Evolutionary conservation across 2,888 invertebrate species (phyloP).

Genomic region (Petrophora chlorosata): DNA sequence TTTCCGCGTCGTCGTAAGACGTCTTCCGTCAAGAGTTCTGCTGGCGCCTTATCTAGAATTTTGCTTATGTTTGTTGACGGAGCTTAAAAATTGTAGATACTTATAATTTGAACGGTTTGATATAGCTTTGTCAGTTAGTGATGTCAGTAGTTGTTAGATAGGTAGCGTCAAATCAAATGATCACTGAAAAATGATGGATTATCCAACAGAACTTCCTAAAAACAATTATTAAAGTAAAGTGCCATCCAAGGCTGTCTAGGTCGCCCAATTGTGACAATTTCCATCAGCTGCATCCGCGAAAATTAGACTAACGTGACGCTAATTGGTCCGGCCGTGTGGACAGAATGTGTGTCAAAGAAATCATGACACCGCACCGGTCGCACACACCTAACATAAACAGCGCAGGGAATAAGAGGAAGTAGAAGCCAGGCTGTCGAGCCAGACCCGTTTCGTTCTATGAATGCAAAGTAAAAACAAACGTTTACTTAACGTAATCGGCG

Average conservation of each 20-base stretch:
- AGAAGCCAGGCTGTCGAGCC: not conserved
- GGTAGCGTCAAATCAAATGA: too few species aligned
- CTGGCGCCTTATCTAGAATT: too few species aligned
- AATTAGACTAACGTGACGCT: constrained; percentile 2
- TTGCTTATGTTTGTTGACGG: too few species aligned
- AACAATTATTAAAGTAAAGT: constrained; percentile 1
- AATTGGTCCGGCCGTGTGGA: constrained; percentile 1
- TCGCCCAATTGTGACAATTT: constrained; percentile 11
- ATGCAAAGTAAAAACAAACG: constrained; percentile 4
- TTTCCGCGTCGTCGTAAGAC: not conserved
- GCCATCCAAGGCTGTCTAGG: constrained; percentile 19
- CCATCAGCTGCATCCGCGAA: constrained; percentile 7
- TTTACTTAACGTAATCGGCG: constrained; percentile 3
- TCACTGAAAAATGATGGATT: too few species aligned
- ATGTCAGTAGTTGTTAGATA: too few species aligned
- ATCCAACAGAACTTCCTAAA: not conserved
- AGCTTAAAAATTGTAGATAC: too few species aligned
- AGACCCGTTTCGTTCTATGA: not conserved
- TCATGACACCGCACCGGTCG: too few species aligned
- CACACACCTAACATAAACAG: too few species aligned
- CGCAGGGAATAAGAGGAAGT: constrained; percentile 1
- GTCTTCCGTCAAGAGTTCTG: not conserved
- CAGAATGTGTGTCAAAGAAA: too few species aligned
- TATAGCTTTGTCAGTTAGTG: too few species aligned
- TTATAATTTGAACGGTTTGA: too few species aligned